Conservation (phyloP, 2,888 invertebrate species). For the Anoncus sp. region DNA sequence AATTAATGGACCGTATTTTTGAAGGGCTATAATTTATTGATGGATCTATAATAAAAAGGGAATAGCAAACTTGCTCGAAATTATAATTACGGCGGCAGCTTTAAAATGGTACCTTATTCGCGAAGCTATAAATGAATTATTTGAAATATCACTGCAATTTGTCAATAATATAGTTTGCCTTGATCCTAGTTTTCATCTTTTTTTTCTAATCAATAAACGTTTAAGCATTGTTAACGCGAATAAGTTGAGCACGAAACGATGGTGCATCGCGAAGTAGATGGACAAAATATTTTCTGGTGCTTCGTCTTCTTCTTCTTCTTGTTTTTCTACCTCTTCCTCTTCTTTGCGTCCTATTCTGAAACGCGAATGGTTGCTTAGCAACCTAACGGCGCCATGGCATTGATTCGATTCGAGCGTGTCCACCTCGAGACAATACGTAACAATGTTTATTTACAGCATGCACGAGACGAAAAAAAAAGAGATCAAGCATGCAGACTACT, state of each 20-base stretch:
- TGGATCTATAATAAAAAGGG: no score
- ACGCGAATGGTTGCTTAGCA: constrained; percentile 16
- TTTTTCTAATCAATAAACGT: neutral
- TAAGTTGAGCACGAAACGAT: neutral
- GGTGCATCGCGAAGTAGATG: neutral
- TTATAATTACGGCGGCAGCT: no score
- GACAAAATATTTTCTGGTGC: neutral
- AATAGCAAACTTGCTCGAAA: no score
- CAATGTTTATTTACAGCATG: constrained; percentile 57
- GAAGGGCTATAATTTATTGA: no score
- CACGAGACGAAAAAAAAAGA: neutral
- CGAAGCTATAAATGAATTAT: no score
- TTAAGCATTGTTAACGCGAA: neutral
- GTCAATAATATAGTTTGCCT: no score
- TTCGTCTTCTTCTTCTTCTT: constrained; percentile 7
- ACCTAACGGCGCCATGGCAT: constrained; percentile 14
- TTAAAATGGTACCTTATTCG: no score
- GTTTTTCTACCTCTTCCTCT: constrained; percentile 18
- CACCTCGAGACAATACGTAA: constrained; percentile 32
- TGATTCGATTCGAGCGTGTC: constrained; percentile 34
- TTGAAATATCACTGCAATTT: no score
- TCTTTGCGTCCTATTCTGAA: no score
- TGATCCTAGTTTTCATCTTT: neutral
- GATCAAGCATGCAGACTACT: neutral
- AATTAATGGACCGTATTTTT: no score